Base-by-base conservation (phyloP, 2,888 invertebrate species). In the Torymus aiolomorphi region DNA sequence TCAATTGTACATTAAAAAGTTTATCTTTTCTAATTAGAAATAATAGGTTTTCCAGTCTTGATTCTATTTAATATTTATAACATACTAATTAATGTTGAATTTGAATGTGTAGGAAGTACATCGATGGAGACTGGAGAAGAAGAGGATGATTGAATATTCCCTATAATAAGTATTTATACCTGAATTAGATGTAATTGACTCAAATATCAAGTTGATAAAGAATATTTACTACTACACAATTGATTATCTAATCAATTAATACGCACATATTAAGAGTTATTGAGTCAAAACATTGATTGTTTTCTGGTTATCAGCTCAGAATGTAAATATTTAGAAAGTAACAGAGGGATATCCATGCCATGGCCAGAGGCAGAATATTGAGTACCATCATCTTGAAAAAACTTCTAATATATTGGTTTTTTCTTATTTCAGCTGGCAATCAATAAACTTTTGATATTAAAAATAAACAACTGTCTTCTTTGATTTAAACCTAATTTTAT, bases 91-190 rank as follows among this genome's bases (percentile, higher is more conserved):
- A 73, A 73, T 69, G 12, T 56, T 78, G 76, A n/a, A 78, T 82
- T 80, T 76, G 69, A 80, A 80, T 80, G 73, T 86, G 16, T 78
- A 89, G 88, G 88, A 67, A 85, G 84, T n/a, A 79, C 84, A 65
- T 81, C 84, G 63, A 81, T 83, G 20, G 88, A 87, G 74, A 83
- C 85, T n/a, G 89, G 89, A 87, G 89, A 90, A 81, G 89, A 90
- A 84, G 89, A 90, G 61, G 89, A 90, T 61, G 89, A 89, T 82
- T 89, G 83, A 88, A 59, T 69, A 63, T 76, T 63, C 63, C 72
- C n/a, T 78, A 72, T 79, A 82, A 54, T 54, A 78, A 75, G 72
- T 72, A 72, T 70, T 73, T 65, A 78, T 14, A 78, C n/a, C 24
- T 59, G 69, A 66, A 56, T 16, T 8, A 52, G 63, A 56, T 63